These are phyloP conservation scores for Piprites chloris DNA, from an alignment of 2,113 vertebrate genomes.

Conservation along the genomic window DNA sequence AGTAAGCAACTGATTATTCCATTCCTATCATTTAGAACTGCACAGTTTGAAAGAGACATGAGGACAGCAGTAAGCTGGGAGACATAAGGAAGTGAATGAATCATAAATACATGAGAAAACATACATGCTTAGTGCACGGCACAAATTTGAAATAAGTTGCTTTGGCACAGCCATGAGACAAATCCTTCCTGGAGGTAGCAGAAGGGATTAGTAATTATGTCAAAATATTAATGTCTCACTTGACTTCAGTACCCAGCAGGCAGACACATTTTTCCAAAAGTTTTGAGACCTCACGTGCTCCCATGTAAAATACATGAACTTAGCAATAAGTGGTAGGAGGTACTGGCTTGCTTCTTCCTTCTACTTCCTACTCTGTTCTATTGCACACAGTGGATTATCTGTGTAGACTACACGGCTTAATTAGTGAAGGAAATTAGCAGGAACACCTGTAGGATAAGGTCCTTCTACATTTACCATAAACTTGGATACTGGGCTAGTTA, in stretches of 20 bases:
- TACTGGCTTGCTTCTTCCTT: neutral
- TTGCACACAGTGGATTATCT: neutral
- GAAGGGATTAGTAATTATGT: neutral
- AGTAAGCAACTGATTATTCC: neutral
- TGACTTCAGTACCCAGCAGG: neutral
- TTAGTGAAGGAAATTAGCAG: neutral
- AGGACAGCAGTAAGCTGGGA: neutral
- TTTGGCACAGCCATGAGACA: neutral
- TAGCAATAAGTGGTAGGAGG: neutral
- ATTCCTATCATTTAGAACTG: neutral
- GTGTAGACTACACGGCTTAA: neutral
- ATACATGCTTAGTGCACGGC: neutral
- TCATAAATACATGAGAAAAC: neutral
- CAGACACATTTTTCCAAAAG: neutral
- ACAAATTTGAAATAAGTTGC: neutral
- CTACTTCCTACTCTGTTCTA: neutral
- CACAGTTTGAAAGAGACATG: neutral
- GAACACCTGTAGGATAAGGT: neutral
- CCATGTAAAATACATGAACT: neutral
- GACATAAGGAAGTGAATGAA: neutral
- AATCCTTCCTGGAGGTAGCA: neutral
- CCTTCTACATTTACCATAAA: neutral
- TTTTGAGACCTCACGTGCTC: neutral
- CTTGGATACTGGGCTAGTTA: neutral
- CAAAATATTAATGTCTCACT: neutral